Conservation (phyloP, 1,140 invertebrate species). For the Doryteuthis pealeii region DNA sequence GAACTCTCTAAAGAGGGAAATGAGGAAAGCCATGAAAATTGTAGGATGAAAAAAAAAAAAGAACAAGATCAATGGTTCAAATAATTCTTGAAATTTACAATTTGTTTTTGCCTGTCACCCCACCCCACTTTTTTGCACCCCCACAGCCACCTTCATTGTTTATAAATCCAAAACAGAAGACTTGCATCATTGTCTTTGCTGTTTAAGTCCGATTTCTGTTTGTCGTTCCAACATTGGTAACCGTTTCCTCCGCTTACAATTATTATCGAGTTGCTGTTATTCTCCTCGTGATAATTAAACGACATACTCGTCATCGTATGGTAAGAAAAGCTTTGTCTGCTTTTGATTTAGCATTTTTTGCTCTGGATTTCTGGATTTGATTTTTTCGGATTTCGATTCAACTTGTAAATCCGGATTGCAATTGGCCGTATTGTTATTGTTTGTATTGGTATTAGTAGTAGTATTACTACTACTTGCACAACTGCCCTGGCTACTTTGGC, state of each 20-base stretch:
- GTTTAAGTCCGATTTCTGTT: constrained; percentile 5
- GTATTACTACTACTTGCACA: neutral
- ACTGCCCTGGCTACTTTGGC: neutral
- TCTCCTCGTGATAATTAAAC: constrained; percentile 34
- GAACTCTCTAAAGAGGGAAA: no score
- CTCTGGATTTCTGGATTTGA: neutral
- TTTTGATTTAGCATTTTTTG: neutral
- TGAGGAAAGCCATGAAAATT: no score
- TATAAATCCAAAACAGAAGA: constrained; percentile 51
- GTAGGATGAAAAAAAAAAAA: no score
- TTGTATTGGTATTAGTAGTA: neutral
- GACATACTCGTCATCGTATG: constrained; percentile 17
- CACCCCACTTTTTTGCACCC: no score
- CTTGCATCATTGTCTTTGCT: constrained; percentile 39
- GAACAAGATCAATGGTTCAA: no score
- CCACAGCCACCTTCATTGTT: constrained; percentile 41
- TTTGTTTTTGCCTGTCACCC: no score
- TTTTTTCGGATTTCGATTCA: neutral
- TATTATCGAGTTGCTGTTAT: constrained; percentile 43
- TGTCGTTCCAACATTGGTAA: constrained; percentile 43
- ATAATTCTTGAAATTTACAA: no score
- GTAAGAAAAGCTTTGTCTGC: neutral
- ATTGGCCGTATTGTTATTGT: neutral
- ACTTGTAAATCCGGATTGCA: neutral
- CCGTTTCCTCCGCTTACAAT: constrained; percentile 53